Base-by-base conservation (phyloP, 2,797 vertebrate species). In the Phoxinus dragarum region DNA sequence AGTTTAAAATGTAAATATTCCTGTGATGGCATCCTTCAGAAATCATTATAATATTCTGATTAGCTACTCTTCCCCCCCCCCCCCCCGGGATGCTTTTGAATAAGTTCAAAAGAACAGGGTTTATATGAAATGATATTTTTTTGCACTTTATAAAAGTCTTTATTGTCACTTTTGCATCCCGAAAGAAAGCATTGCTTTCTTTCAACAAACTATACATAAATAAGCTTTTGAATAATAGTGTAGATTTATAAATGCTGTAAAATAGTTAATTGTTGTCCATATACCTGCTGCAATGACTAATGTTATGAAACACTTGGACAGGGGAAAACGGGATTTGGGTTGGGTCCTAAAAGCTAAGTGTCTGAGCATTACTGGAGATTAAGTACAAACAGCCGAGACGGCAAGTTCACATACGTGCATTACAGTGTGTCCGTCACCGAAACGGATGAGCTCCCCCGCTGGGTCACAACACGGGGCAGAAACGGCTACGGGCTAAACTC, bases 311-410 rank as follows among this genome's bases (percentile, higher is more conserved):
- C 27, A 52, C 17, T 52, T 85, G 14, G 79, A 81, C 64, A 66
- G 42, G 69, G 27, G 69, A 90, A 80, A 86, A 81, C 49, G 49
- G 82, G 84, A 76, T 76, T 67, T 85, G 84, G 88, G 80, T 86
- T 71, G 80, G 38, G n/a, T 73, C 80, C 87, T 87, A 85, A 78
- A 74, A 79, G 40, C 61, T 88, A 85, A 92, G 89, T 90, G 88
- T 87, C 92, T 90, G 75, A 89, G 85, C 81, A 72, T 69, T 82
- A 81, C 49, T 86, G 78, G 88, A 88, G 88, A 82, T 72, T 17
- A 80, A 81, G 91, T 85, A 75, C 84, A 89, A 90, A 86, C 61
- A 68, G 74, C 61, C 80, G 23, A 81, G 68, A 10, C 68, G 36
- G 86, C 79, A 78, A 73, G 82, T 68, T 82, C 27, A 42, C 86